These are phyloP conservation scores for Hedychridium roseum DNA, from an alignment of 2,888 invertebrate species.

Conservation along the genomic window DNA sequence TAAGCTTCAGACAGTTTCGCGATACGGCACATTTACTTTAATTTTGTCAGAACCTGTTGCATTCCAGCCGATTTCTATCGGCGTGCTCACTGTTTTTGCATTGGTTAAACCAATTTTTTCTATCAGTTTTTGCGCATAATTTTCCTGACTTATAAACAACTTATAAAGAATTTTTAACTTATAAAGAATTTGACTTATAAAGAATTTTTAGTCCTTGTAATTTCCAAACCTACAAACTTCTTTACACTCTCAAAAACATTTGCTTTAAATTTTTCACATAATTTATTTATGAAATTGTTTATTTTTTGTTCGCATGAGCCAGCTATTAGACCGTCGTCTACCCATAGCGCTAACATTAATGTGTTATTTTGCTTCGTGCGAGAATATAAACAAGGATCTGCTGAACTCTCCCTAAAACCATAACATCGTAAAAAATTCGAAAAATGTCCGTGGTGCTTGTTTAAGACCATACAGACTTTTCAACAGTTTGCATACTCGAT, in stretches of 20 bases:
- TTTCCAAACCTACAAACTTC: slow-evolving; percentile 1
- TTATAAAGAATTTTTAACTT: background rate
- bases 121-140: slow-evolving; percentile 6
- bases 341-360: background rate
- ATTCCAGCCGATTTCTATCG: slow-evolving; percentile 3
- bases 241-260: slow-evolving; percentile 3
- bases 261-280: background rate
- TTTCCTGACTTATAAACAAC: slow-evolving; percentile 5
- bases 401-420: background rate
- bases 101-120: background rate
- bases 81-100: slow-evolving; percentile 5
- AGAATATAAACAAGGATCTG: background rate
- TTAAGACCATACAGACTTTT: background rate
- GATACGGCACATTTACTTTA: slow-evolving; percentile 6
- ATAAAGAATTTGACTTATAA: too few relatives aligned
- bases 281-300: background rate
- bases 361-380: too few relatives aligned
- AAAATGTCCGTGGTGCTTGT: background rate
- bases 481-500: background rate
- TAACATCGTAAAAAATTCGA: background rate
- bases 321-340: slow-evolving; percentile 3
- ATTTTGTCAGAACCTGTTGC: slow-evolving; percentile 6
- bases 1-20: background rate
- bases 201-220: slow-evolving; percentile 8
- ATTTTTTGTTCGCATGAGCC: too few relatives aligned